Evolutionary conservation across 2,888 invertebrate species (phyloP).

Genomic region (Steromphala cineraria): DNA sequence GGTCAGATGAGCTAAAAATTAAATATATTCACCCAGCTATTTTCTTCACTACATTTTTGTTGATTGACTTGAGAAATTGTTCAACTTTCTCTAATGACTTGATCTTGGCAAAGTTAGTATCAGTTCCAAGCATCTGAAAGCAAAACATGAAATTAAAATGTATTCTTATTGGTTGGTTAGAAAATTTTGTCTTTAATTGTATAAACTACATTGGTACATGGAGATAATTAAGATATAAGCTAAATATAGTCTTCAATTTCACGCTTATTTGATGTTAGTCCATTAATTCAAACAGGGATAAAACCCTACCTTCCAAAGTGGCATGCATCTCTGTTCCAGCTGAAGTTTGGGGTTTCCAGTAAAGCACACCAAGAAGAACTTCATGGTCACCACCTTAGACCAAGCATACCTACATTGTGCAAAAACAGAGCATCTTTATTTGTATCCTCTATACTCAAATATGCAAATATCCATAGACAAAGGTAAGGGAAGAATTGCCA

Average conservation of each 20-base stretch:
- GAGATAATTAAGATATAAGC: too few relatives aligned
- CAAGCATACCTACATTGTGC: constrained; percentile 49
- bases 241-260: neutral
- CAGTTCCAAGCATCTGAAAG: constrained; percentile 55
- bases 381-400: constrained; percentile 55
- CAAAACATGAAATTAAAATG: neutral
- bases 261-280: too few relatives aligned
- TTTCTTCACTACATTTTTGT: constrained; percentile 44
- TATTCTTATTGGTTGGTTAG: neutral
- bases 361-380: constrained; percentile 65
- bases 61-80: constrained; percentile 57
- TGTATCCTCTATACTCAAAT: too few relatives aligned
- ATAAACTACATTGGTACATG: too few relatives aligned
- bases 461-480: too few relatives aligned
- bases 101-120: constrained; percentile 52
- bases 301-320: constrained; percentile 57
- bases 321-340: constrained; percentile 47
- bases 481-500: too few relatives aligned
- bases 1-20: neutral
- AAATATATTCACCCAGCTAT: constrained; percentile 33
- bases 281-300: too few relatives aligned
- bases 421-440: constrained; percentile 11
- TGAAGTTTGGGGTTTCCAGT: constrained; percentile 32
- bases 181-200: too few relatives aligned
- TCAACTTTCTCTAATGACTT: constrained; percentile 52